phyloP scores from a whole-genome alignment of 2,797 vertebrate species.

The Syngnathus acus region DNA sequence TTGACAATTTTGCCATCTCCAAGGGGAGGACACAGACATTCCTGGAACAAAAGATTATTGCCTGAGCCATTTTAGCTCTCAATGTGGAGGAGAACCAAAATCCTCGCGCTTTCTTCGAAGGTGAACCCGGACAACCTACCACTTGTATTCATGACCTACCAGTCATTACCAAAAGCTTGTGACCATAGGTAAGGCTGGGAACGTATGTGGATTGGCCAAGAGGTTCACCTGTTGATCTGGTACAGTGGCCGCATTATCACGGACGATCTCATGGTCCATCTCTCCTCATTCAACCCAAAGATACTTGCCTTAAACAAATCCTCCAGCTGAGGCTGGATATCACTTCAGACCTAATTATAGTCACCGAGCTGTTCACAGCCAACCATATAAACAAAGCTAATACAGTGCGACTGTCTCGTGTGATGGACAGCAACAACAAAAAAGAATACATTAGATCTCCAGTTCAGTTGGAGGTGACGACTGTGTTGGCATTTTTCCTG shows the following conservation, averaged over 20 bases:
- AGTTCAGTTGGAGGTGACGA: slow-evolving; percentile 54
- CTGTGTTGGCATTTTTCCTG: slow-evolving; percentile 51
- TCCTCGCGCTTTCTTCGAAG: too few species aligned
- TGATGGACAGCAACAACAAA: slow-evolving; percentile 58
- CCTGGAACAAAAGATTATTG: too few species aligned
- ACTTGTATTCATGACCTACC: too few species aligned
- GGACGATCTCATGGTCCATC: background rate
- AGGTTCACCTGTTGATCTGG: background rate
- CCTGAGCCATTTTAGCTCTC: too few species aligned
- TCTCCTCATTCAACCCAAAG: background rate
- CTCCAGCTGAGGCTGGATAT: background rate
- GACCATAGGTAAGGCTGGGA: too few species aligned
- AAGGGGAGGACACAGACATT: too few species aligned
- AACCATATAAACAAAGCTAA: background rate
- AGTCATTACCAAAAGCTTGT: too few species aligned
- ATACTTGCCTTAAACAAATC: background rate
- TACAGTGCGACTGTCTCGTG: slow-evolving; percentile 28
- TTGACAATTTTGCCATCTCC: too few species aligned
- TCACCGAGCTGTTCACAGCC: background rate
- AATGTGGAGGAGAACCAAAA: too few species aligned
- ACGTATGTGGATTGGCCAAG: background rate
- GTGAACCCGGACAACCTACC: too few species aligned
- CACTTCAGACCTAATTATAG: background rate
- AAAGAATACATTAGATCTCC: slow-evolving; percentile 57
- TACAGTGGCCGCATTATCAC: background rate